Base-by-base conservation (phyloP, 2,888 invertebrate species). In the Netelia inedita region DNA sequence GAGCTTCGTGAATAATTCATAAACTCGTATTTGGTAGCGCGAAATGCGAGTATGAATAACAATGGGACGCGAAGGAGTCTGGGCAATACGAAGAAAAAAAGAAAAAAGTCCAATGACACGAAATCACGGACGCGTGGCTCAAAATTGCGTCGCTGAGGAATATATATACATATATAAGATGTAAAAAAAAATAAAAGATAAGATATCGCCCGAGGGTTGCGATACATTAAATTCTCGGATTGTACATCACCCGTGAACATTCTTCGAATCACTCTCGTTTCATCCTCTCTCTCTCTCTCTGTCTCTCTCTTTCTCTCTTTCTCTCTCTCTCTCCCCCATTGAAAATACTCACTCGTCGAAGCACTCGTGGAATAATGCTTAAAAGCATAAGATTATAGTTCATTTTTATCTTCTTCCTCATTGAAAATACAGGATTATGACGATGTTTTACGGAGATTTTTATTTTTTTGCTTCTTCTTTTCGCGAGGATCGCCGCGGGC, bases 31-130 rank as follows among this genome's bases (percentile, higher is more conserved):
- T 87, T 86, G 85, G 78, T 71, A 85, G 75, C 80, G 82, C 83
- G 74, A 85, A 87, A 83, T 78, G 80, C 79, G 72, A 78, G 82
- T 75, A 83, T 86, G 87, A 88, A 88, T 87, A 85, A 86, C 86
- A 87, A 88, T 88, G 85, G 82, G 72, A 82, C 46, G 71, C 71
- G 23, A 55, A 55, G 6, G 68, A 72, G 68, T 74, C 28, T 41
- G 82, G 75, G 76, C 79, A 83, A 83, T 71, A 66, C 50, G 28
- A 66, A 66, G 16, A 41, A 46, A 14, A 14, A 43, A 43, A 9
- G 35, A 35, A 35, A 35, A 35, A 76, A 65, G 35, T 63, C 85
- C 79, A 79, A 57, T 73, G 79, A 81, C 68, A 65, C 8, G 57
- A 19, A 68, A 75, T 79, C 66, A 79, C 71, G 55, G 21, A 61